Evolutionary conservation across 2,797 vertebrate genomes (phyloP).

Genomic region (Chelon labrosus): DNA sequence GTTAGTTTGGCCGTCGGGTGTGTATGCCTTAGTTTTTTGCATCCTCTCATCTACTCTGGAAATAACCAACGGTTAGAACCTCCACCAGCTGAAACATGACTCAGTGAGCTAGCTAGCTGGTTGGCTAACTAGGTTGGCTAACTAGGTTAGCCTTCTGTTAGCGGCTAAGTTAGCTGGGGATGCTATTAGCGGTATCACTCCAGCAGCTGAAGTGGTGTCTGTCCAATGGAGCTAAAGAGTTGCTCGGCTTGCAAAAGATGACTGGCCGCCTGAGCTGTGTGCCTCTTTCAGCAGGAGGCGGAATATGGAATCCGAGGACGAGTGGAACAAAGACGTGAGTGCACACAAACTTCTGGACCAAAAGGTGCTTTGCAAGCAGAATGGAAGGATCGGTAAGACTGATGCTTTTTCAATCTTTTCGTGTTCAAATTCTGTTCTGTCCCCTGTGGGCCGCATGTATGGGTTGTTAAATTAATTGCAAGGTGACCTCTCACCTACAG

Average conservation of each 20-base stretch:
- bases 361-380: constrained; percentile 64
- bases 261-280: constrained; percentile 52
- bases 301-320: constrained; percentile 80
- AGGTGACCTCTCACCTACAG: constrained; percentile 61
- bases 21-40: neutral
- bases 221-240: constrained; percentile 64
- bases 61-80: neutral
- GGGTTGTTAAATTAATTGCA: neutral
- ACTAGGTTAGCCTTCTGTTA: constrained; percentile 2
- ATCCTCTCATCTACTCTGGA: neutral
- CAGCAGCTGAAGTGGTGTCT: constrained; percentile 32
- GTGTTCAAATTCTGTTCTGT: no score
- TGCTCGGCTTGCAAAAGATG: constrained; percentile 59
- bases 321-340: constrained; percentile 74
- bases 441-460: no score
- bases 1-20: neutral
- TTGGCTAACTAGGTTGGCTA: neutral
- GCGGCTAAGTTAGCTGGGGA: constrained; percentile 43
- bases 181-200: constrained; percentile 28
- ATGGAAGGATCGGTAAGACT: constrained; percentile 64
- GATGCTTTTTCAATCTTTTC: neutral
- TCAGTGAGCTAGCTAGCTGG: constrained; percentile 21
- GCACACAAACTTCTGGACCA: constrained; percentile 68
- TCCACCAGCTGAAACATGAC: constrained; percentile 30
- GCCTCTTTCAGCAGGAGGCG: constrained; percentile 70